phyloP scores from a whole-genome alignment of 2,113 vertebrate species.

The Oophaga pumilio region DNA sequence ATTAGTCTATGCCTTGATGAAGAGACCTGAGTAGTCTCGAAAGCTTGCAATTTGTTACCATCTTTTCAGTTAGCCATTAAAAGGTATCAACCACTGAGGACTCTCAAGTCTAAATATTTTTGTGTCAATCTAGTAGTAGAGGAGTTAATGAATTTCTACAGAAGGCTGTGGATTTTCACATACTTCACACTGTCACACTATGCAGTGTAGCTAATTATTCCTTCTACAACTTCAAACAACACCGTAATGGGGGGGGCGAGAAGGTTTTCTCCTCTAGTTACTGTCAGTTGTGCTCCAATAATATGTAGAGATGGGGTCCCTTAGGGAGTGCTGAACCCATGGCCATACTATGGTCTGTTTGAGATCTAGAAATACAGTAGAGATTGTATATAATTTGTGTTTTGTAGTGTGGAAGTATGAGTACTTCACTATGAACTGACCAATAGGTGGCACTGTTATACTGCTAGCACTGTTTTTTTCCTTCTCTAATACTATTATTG shows the following conservation, averaged over 20 bases:
- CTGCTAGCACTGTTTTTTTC: background rate
- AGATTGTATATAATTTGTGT: background rate
- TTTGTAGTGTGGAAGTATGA: background rate
- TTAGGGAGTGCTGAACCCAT: background rate
- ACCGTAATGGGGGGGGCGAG: background rate
- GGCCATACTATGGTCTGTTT: background rate
- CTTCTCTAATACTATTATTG: background rate
- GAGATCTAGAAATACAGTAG: background rate
- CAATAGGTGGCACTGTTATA: background rate
- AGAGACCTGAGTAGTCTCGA: too few species aligned
- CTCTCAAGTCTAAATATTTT: too few species aligned
- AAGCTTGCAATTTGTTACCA: too few species aligned
- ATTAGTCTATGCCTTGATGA: too few species aligned
- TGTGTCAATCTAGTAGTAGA: background rate
- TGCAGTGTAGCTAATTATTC: constrained; percentile 25
- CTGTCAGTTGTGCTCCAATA: background rate
- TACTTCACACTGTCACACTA: constrained; percentile 3
- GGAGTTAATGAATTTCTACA: constrained; percentile 15
- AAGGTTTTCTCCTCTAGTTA: background rate
- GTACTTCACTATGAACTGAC: background rate
- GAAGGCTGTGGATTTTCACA: constrained; percentile 13
- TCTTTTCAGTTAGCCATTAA: too few species aligned
- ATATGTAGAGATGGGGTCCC: background rate
- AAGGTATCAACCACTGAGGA: too few species aligned
- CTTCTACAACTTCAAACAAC: background rate